Conservation (phyloP, 2,797 vertebrate species). For the Myotis pilosus region DNA sequence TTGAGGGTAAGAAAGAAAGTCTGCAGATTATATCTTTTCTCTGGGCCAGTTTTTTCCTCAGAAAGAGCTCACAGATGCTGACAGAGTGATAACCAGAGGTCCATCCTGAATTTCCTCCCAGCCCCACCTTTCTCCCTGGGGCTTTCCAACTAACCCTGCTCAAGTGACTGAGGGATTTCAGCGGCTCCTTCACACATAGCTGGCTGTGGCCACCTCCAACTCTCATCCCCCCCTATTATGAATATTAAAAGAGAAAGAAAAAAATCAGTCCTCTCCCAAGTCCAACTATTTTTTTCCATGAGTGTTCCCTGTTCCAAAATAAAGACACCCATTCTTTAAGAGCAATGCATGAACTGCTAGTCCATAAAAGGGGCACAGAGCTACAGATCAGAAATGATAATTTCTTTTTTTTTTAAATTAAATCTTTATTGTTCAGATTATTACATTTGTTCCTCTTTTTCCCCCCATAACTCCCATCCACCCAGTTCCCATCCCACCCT, state of each 20-base stretch:
- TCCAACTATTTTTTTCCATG: not conserved
- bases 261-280: not conserved
- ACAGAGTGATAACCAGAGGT: not conserved
- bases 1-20: not conserved
- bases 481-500: no score
- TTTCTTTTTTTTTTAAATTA: not conserved
- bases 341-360: not conserved
- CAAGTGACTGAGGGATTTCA: not conserved
- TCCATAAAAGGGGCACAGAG: accelerated
- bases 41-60: not conserved
- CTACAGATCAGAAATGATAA: not conserved
- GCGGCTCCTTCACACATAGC: no score
- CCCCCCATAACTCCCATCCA: no score
- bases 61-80: not conserved
- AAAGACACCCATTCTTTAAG: not conserved
- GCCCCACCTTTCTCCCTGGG: not conserved
- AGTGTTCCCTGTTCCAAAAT: not conserved
- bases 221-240: no score
- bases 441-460: no score
- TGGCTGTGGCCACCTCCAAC: not conserved
- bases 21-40: not conserved
- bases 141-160: not conserved
- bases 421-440: no score
- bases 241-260: not conserved
- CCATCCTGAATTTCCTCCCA: not conserved